Conservation (phyloP, 2,113 vertebrate genomes). For the Dasyurus viverrinus region DNA sequence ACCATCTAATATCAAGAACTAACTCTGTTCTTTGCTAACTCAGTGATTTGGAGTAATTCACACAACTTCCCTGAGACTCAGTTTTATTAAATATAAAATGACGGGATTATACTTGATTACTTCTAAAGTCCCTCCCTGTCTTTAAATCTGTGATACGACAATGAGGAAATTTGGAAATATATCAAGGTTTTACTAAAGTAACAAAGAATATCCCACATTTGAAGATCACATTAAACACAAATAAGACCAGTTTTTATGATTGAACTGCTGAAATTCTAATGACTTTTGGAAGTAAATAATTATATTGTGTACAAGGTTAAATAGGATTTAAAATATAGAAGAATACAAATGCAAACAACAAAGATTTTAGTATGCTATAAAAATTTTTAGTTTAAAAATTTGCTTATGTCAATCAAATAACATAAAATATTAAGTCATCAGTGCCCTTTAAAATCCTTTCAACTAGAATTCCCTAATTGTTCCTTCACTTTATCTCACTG, state of each 20-base stretch:
- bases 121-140: background rate
- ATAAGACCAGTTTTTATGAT: background rate
- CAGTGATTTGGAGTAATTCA: background rate
- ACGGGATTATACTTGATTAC: background rate
- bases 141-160: background rate
- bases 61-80: background rate
- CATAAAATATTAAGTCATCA: conserved; percentile 99
- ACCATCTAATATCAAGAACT: background rate
- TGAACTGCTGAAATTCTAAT: background rate
- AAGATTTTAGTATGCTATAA: conserved; percentile 54
- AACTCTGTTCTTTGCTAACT: background rate
- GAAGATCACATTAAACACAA: background rate
- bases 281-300: conserved; percentile 50
- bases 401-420: conserved; percentile 91
- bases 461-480: conserved; percentile 99
- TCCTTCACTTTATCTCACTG: conserved; percentile 98
- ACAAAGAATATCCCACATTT: background rate
- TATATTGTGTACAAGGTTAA: conserved; percentile 25
- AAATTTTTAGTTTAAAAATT: conserved; percentile 81
- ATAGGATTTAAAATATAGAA: conserved; percentile 44
- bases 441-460: conserved; percentile 99
- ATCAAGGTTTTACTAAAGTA: background rate
- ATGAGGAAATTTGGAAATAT: background rate
- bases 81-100: background rate
- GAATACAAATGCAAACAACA: conserved; percentile 49